Conservation (phyloP, 92 coral and sea anemone genomes). For the Desmophyllum pertusum region DNA sequence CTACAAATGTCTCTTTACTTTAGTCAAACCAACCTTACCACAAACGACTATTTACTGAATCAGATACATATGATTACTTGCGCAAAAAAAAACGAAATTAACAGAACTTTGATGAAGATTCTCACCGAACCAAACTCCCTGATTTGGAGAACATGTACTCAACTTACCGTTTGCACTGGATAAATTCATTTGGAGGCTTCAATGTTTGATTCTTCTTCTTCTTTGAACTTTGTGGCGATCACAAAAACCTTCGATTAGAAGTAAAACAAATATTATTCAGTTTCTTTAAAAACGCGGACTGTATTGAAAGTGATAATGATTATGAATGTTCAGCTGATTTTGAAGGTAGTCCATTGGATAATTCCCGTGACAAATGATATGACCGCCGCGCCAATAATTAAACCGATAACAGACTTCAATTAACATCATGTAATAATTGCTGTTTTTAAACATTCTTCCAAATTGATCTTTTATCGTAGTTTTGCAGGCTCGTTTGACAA, state of each 20-base stretch:
- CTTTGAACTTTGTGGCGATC: background rate
- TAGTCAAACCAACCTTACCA: no score
- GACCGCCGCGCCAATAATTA: background rate
- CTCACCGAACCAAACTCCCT: background rate
- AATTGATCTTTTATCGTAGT: background rate
- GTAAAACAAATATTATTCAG: background rate
- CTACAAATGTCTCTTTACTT: no score
- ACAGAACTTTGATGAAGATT: background rate
- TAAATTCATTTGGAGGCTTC: constrained; percentile 11
- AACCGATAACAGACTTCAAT: constrained; percentile 1
- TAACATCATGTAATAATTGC: constrained; percentile 1
- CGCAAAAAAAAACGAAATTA: no score
- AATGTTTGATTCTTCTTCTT: background rate
- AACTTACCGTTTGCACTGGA: constrained; percentile 31
- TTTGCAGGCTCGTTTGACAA: background rate
- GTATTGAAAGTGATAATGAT: background rate
- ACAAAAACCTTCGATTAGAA: background rate
- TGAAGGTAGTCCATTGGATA: background rate
- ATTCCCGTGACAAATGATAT: constrained; percentile 6
- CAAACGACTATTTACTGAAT: no score
- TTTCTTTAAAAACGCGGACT: background rate
- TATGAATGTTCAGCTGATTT: constrained; percentile 22
- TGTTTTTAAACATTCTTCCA: background rate
- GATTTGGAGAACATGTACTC: background rate
- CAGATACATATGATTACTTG: no score